phyloP scores from a whole-genome alignment of 2,888 invertebrate genomes.

The Rhodophaea formosa region DNA sequence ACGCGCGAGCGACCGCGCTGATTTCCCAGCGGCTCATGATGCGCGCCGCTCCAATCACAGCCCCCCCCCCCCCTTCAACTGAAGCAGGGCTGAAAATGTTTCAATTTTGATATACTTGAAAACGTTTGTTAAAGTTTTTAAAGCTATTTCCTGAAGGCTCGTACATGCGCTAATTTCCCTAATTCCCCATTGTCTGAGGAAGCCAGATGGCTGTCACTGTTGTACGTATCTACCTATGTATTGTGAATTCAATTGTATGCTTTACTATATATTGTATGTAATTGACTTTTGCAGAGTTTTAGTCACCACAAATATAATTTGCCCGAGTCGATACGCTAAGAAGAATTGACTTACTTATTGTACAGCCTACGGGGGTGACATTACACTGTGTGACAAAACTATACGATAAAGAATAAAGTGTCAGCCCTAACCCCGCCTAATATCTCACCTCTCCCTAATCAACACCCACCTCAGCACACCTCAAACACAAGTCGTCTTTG shows the following conservation, averaged over 20 bases:
- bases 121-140: background rate
- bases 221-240: no score
- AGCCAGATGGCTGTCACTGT: no score
- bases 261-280: no score
- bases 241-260: no score
- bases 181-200: no score
- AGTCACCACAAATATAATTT: no score
- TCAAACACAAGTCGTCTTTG: constrained; percentile 26
- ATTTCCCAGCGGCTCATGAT: constrained; percentile 67
- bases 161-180: no score
- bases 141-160: background rate
- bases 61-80: constrained; percentile 14
- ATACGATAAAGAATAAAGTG: constrained; percentile 18
- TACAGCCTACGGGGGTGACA: no score
- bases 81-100: background rate
- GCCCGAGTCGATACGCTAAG: no score
- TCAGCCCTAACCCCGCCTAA: constrained; percentile 43
- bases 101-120: background rate
- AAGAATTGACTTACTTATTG: no score
- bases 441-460: constrained; percentile 50
- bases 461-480: constrained; percentile 36
- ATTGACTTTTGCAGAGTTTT: no score
- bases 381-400: no score
- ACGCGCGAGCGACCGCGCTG: constrained; percentile 45
- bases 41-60: constrained; percentile 56